Evolutionary conservation across 2,113 vertebrate genomes (phyloP).

Genomic region (Colossoma macropomum): DNA sequence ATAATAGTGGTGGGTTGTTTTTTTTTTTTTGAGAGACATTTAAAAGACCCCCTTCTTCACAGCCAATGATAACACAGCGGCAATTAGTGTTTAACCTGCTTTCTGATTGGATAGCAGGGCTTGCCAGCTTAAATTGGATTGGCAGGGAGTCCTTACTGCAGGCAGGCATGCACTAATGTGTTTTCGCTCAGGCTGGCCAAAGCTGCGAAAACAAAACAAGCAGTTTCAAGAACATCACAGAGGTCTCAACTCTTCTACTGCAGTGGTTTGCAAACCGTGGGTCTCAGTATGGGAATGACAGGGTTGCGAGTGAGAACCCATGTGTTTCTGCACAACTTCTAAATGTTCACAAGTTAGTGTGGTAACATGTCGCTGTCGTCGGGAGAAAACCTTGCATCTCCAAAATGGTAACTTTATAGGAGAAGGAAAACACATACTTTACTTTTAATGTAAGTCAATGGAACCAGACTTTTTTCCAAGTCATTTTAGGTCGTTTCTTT

Average conservation of each 20-base stretch:
- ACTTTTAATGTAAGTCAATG: too few relatives aligned
- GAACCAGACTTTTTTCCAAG: too few relatives aligned
- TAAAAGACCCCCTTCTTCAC: neutral
- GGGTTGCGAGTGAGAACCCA: too few relatives aligned
- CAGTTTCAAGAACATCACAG: neutral
- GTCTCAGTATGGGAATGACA: too few relatives aligned
- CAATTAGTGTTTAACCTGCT: neutral
- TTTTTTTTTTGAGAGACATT: conserved; percentile 8
- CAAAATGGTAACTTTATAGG: too few relatives aligned
- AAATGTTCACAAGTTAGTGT: too few relatives aligned
- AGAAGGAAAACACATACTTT: too few relatives aligned
- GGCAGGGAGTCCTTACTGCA: neutral
- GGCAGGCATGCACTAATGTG: neutral
- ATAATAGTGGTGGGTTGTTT: neutral
- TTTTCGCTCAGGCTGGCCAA: neutral
- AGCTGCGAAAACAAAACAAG: neutral
- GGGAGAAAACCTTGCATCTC: too few relatives aligned
- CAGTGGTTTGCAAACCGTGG: neutral
- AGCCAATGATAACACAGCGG: neutral
- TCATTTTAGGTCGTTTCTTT: too few relatives aligned
- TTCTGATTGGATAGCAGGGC: neutral
- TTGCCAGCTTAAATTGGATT: neutral
- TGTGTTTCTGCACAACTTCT: too few relatives aligned
- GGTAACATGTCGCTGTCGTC: too few relatives aligned
- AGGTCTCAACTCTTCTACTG: neutral